Conservation (phyloP, 2,797 vertebrate genomes). For the Morelia viridis region DNA sequence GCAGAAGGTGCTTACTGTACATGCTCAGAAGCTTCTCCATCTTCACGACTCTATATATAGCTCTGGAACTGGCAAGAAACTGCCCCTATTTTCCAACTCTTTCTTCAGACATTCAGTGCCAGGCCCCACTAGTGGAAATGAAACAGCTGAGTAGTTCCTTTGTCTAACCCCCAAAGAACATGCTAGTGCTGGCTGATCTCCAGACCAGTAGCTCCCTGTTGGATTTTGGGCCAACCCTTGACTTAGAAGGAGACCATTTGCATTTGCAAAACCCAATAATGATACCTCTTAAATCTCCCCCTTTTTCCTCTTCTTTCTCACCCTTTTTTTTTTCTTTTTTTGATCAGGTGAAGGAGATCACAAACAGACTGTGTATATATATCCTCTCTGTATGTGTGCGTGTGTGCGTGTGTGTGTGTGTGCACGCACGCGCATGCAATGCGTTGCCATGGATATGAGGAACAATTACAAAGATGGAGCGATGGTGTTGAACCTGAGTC, state of each 20-base stretch:
- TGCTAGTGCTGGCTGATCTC: too few species aligned
- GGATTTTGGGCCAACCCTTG: not conserved
- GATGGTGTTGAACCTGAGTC: constrained; percentile 54
- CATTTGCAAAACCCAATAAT: not conserved
- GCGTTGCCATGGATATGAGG: constrained; percentile 79
- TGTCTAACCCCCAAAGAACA: not conserved
- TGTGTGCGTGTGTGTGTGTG: constrained; percentile 49
- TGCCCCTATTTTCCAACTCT: not conserved
- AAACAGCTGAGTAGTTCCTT: not conserved
- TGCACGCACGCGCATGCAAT: constrained; percentile 53
- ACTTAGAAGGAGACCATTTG: not conserved
- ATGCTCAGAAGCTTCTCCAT: too few species aligned
- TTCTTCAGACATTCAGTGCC: not conserved
- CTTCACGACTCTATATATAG: too few species aligned
- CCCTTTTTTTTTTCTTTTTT: not conserved
- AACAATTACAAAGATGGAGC: constrained; percentile 48
- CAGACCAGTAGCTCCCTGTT: not conserved
- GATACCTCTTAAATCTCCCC: not conserved
- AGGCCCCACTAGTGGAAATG: not conserved
- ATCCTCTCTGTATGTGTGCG: constrained; percentile 61
- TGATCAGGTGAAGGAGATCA: constrained; percentile 55
- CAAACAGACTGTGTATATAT: constrained; percentile 53
- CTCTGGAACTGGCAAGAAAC: too few species aligned
- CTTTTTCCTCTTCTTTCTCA: not conserved
- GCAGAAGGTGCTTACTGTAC: too few species aligned